These are phyloP conservation scores for Selenia dentaria DNA, from an alignment of 2,888 invertebrate genomes.

Conservation along the genomic window DNA sequence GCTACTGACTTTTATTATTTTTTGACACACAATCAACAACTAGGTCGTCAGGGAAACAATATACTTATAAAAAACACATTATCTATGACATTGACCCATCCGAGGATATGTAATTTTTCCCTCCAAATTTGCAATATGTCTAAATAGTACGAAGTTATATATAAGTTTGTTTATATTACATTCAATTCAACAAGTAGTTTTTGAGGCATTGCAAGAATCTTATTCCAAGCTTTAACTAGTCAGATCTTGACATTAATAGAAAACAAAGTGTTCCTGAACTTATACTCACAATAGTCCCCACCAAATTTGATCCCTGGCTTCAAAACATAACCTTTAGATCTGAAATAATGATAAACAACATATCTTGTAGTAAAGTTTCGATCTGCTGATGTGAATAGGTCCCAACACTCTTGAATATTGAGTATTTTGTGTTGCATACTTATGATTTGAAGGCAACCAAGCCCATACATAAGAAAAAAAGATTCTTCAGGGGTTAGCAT, in stretches of 20 bases:
- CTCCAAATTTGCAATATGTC: too few relatives aligned
- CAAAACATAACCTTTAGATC: constrained; percentile 96
- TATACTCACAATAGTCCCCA: constrained; percentile 91
- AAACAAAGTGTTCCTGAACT: neutral
- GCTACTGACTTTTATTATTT: too few relatives aligned
- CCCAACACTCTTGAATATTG: constrained; percentile 81
- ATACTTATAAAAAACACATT: too few relatives aligned
- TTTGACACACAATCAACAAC: too few relatives aligned
- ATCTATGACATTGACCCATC: too few relatives aligned
- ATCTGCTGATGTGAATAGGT: constrained; percentile 83
- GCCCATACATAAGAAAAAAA: constrained; percentile 88
- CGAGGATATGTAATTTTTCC: too few relatives aligned
- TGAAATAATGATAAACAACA: constrained; percentile 92
- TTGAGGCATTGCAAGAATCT: too few relatives aligned
- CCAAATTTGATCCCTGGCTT: constrained; percentile 96
- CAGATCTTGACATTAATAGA: neutral
- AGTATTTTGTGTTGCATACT: constrained; percentile 79
- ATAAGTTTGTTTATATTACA: too few relatives aligned
- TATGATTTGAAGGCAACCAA: constrained; percentile 87
- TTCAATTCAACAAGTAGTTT: too few relatives aligned
- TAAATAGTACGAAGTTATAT: too few relatives aligned
- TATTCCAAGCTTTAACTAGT: neutral
- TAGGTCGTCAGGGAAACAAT: too few relatives aligned
- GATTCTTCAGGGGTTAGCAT: constrained; percentile 91
- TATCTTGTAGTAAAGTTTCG: constrained; percentile 87